Evolutionary conservation across 2,888 invertebrate genomes (phyloP), one percentile per base, ranked within the genome.

Genomic region (Choristoneura rosaceana): DNA sequence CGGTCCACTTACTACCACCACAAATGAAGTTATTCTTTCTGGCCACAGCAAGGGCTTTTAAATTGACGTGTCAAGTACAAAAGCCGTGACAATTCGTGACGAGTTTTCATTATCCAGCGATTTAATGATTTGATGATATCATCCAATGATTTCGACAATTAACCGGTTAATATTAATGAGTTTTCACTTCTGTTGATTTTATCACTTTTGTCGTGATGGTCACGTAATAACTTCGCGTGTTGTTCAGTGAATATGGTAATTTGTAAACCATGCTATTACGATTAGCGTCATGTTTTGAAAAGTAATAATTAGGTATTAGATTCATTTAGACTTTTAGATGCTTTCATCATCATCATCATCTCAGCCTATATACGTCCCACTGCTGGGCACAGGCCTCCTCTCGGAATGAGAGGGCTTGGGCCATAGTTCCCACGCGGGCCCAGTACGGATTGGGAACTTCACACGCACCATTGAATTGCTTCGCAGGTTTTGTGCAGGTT

Each of bases 101-200:
- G n/a, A 47, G 4, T 58, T 38, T 38, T 68, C 71, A 67, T 71
- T 71, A 71, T 17, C 41, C 71, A 71, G 61, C 41, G 43, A 33
- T 66, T 52, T 58, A 67, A 71, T 67, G 38, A 68, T 58, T 50
- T 7, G 34, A 55, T 62, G 65, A 67, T 58, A 38, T 34, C 62
- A 25, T 34, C 58, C 55, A 63, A 71, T 71, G 55, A 66, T 34
- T 66, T 4, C 47, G 43, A 9, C 59, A 64, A 69, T 73, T 73
- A 73, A 43, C 10, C 17, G 17, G 69, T 74, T 75, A 69, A 73
- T 73, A 76, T 77, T 74, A 73, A 77, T 77, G 73, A 74, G 63
- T 63, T 62, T 76, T 71, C 65, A 52, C 69, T 71, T 68, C 52
- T 38, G 69, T 55, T 76, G 77, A 71, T 74, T 60, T 77, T 77